Evolutionary conservation across 1,140 invertebrate species (phyloP).

Genomic region (Eriocheir sinensis): DNA sequence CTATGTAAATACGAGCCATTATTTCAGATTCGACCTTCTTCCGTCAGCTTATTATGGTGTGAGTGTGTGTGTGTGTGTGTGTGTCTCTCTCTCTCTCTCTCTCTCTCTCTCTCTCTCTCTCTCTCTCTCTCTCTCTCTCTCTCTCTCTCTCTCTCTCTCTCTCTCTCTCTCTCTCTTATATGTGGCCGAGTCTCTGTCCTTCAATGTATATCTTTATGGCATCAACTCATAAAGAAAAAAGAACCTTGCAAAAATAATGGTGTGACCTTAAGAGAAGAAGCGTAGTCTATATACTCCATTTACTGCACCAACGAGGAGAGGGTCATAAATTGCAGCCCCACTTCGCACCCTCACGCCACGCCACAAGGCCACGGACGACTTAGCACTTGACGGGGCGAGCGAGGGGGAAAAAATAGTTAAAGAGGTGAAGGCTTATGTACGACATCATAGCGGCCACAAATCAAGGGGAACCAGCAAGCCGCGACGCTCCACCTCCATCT

Average conservation of each 20-base stretch:
- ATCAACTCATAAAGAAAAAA: too few relatives aligned
- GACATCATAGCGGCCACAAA: conserved; percentile 13
- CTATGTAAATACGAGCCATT: too few relatives aligned
- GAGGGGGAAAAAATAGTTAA: neutral
- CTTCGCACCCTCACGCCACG: conserved; percentile 2
- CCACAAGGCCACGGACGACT: neutral
- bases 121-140: conserved; percentile 22
- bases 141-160: neutral
- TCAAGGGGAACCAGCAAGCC: neutral
- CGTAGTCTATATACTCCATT: neutral
- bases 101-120: conserved; percentile 22
- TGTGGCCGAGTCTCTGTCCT: too few relatives aligned
- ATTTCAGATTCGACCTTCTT: too few relatives aligned
- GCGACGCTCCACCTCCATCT: neutral
- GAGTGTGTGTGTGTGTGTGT: too few relatives aligned
- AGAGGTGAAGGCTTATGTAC: conserved; percentile 15
- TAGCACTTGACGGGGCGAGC: neutral
- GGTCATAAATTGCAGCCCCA: neutral
- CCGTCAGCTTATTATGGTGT: too few relatives aligned
- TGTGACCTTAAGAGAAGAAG: too few relatives aligned
- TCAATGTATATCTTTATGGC: too few relatives aligned
- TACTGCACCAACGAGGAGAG: neutral
- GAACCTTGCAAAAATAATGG: too few relatives aligned
- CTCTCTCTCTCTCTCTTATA: too few relatives aligned
- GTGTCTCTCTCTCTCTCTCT: neutral